phyloP scores from a whole-genome alignment of 2,797 vertebrate genomes.

The Tapera naevia region DNA sequence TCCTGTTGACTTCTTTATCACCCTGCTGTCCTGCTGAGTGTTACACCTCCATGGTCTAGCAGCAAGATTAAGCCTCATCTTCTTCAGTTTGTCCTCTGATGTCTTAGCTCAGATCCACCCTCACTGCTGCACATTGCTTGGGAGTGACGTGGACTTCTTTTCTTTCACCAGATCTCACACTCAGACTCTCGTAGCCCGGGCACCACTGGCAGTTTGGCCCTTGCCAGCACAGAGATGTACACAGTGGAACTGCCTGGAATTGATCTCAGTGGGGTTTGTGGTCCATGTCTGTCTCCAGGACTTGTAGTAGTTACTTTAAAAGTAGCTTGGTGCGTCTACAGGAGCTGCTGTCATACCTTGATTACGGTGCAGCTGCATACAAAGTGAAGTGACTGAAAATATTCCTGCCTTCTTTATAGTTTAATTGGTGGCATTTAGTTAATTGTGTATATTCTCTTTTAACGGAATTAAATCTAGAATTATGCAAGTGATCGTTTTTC shows the following conservation, averaged over 20 bases:
- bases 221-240: rapidly evolving
- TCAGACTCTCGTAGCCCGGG: neutral
- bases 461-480: slow-evolving; percentile 6
- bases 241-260: neutral
- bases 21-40: neutral
- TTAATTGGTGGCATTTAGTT: slow-evolving; percentile 28
- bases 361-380: neutral
- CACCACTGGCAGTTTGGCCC: neutral
- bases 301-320: neutral
- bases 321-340: neutral
- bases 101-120: neutral
- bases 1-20: neutral
- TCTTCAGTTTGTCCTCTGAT: neutral
- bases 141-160: neutral
- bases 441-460: neutral
- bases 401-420: neutral
- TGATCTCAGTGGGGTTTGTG: neutral
- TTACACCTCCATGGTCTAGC: neutral
- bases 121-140: neutral
- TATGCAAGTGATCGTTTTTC: neutral
- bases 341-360: neutral
- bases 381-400: neutral
- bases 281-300: neutral
- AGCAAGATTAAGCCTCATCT: neutral
- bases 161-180: neutral